A percentile compares a stretch with the other conserved stretches of the same genome.
Evolutionary conservation across 92 coral and sea anemone species (phyloP).

Genomic region (Meandrina meandrites): DNA sequence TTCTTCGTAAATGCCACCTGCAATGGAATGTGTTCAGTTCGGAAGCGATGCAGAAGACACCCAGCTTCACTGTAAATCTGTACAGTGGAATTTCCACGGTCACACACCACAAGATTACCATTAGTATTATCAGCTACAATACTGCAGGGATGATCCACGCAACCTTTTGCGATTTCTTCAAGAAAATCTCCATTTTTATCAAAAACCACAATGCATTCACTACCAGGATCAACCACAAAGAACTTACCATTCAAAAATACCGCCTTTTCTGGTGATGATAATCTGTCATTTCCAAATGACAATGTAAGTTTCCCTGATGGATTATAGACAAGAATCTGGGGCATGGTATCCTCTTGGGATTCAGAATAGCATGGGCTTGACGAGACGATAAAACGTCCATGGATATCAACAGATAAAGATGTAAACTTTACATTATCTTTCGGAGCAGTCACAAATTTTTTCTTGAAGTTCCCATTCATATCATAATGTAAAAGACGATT

Average conservation of each 20-base stretch:
- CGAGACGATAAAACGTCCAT: slow-evolving; percentile 29
- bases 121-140: slow-evolving; percentile 29
- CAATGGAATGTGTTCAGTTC: slow-evolving; percentile 8
- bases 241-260: slow-evolving; percentile 26
- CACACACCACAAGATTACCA: slow-evolving; percentile 25
- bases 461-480: slow-evolving; percentile 34
- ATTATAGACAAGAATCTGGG: slow-evolving; percentile 33
- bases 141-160: slow-evolving; percentile 14
- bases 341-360: background rate
- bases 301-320: slow-evolving; percentile 7
- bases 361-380: slow-evolving; percentile 27
- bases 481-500: slow-evolving; percentile 48
- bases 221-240: slow-evolving; percentile 22
- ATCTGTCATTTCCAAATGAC: slow-evolving; percentile 30
- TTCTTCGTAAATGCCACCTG: slow-evolving; percentile 32
- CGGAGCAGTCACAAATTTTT: slow-evolving; percentile 30
- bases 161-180: slow-evolving; percentile 20
- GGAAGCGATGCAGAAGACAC: background rate
- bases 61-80: slow-evolving; percentile 26
- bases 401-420: slow-evolving; percentile 33
- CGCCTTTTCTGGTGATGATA: slow-evolving; percentile 33
- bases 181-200: slow-evolving; percentile 25
- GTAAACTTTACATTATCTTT: slow-evolving; percentile 44
- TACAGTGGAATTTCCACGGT: slow-evolving; percentile 6
- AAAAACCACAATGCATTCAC: slow-evolving; percentile 21